Evolutionary conservation across 2,797 vertebrate genomes (phyloP).

Genomic region (Scolopax rusticola): DNA sequence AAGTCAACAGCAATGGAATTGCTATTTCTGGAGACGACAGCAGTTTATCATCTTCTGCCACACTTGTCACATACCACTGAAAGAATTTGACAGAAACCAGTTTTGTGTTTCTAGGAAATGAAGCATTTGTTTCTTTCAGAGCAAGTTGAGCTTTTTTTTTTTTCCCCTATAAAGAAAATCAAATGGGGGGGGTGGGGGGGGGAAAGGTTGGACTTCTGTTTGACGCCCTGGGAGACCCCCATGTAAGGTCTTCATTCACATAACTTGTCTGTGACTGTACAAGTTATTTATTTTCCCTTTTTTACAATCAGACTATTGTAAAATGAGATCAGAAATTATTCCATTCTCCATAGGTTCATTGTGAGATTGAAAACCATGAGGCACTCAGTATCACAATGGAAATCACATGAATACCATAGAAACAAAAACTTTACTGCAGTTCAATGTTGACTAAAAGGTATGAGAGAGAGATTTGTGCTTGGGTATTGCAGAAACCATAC

Average conservation of each 20-base stretch:
- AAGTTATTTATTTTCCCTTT: neutral
- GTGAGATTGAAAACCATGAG: neutral
- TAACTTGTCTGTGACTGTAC: neutral
- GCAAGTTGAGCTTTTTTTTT: neutral
- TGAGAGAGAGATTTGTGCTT: neutral
- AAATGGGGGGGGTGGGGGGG: neutral
- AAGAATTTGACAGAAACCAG: neutral
- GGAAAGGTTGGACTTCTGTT: neutral
- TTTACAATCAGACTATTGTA: neutral
- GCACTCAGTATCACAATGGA: neutral
- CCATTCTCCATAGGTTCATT: neutral
- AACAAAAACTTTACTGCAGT: neutral
- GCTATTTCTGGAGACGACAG: neutral
- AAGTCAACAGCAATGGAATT: neutral
- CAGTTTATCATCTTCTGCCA: neutral
- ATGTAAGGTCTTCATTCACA: neutral
- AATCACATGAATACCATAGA: neutral
- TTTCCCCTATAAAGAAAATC: neutral
- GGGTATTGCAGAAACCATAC: neutral
- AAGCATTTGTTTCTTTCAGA: neutral
- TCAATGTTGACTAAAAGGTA: neutral
- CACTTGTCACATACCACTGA: neutral
- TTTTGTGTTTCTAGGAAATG: conserved; percentile 23
- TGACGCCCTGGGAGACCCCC: neutral
- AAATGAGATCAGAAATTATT: neutral